Conservation (phyloP, 2,113 vertebrate species). For the Herpetotheres cachinnans region DNA sequence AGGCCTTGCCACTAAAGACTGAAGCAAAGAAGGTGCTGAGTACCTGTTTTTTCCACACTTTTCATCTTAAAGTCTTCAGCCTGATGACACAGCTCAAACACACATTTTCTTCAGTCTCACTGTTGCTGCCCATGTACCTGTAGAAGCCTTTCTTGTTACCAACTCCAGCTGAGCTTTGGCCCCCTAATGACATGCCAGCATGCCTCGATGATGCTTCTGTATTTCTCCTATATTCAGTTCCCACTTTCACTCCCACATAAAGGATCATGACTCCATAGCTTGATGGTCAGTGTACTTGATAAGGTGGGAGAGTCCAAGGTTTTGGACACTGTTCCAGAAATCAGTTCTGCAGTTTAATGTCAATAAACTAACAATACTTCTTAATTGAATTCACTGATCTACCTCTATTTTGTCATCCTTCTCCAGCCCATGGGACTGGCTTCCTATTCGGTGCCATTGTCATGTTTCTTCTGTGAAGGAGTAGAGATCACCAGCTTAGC, state of each 20-base stretch:
- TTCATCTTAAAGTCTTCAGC: not conserved
- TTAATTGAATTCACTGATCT: not conserved
- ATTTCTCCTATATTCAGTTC: not conserved
- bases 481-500: not conserved
- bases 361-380: not conserved
- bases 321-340: not conserved
- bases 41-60: not conserved
- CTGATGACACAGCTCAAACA: not conserved
- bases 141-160: not conserved
- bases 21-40: not conserved
- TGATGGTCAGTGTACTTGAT: not conserved
- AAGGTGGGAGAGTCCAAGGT: not conserved
- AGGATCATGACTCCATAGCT: not conserved
- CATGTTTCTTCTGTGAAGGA: not conserved
- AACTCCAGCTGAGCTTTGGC: not conserved
- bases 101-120: not conserved
- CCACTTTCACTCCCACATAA: not conserved
- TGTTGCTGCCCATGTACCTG: not conserved
- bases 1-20: not conserved
- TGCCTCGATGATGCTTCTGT: not conserved
- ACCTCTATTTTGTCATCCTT: not conserved
- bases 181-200: not conserved
- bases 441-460: not conserved
- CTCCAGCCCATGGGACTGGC: not conserved
- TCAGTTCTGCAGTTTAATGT: not conserved